phyloP scores from a whole-genome alignment of 2,113 vertebrate genomes.

The Epinephelus lanceolatus region DNA sequence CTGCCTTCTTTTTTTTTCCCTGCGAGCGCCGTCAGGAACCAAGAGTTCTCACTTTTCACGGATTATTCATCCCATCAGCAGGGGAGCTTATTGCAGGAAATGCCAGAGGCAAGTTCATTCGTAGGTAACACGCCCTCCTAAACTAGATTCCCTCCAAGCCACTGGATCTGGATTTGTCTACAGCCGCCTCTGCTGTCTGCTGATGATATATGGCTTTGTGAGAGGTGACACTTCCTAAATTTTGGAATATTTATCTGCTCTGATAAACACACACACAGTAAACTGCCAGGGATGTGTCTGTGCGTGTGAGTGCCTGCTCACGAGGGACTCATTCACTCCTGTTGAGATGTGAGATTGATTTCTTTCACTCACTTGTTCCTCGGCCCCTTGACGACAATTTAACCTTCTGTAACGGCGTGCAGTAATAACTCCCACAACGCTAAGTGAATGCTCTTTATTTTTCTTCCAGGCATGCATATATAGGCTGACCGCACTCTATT shows the following conservation, averaged over 20 bases:
- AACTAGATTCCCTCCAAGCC: constrained; percentile 62
- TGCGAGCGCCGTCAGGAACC: constrained; percentile 18
- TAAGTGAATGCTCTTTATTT: constrained; percentile 50
- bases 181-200: constrained; percentile 63
- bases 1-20: constrained; percentile 16
- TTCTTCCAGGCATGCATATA: constrained; percentile 22
- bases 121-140: constrained; percentile 61
- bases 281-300: constrained; percentile 31
- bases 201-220: constrained; percentile 67
- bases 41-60: constrained; percentile 50
- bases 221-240: constrained; percentile 71
- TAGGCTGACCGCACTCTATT: neutral
- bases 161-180: constrained; percentile 63
- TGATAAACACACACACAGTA: constrained; percentile 19
- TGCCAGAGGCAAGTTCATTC: constrained; percentile 66
- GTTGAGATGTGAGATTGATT: constrained; percentile 67
- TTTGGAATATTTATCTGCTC: constrained; percentile 29
- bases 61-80: constrained; percentile 63
- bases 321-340: constrained; percentile 50
- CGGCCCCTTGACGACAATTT: constrained; percentile 48
- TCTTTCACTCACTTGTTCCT: constrained; percentile 58
- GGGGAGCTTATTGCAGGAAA: constrained; percentile 56
- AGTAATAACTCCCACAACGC: constrained; percentile 49
- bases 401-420: constrained; percentile 40
- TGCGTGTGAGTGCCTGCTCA: constrained; percentile 38